Conservation (phyloP, 2,113 vertebrate genomes). For the Ciconia boyciana region DNA sequence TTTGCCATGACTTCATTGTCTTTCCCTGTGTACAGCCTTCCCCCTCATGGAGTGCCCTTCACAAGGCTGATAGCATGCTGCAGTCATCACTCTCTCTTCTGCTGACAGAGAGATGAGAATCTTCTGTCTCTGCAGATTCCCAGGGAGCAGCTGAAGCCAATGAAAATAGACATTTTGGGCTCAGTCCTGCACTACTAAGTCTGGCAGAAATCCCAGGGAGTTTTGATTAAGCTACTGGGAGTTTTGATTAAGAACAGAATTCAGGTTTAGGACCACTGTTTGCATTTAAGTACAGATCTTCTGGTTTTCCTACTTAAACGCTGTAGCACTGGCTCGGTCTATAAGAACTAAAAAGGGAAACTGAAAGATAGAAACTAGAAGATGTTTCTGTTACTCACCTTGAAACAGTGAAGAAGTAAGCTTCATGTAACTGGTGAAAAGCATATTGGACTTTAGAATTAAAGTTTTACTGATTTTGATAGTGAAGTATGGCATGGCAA, state of each 20-base stretch:
- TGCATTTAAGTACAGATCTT: not conserved
- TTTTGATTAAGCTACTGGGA: not conserved
- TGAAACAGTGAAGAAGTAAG: not conserved
- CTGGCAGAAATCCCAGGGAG: not conserved
- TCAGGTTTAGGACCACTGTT: not conserved
- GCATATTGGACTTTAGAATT: not conserved
- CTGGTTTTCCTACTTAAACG: not conserved
- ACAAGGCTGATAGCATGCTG: not conserved
- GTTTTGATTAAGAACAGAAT: not conserved
- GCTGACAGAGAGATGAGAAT: not conserved
- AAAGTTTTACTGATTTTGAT: not conserved
- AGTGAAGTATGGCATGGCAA: not conserved
- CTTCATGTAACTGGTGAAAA: not conserved
- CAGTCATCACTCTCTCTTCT: not conserved
- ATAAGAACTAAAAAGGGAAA: not conserved
- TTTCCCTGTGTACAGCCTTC: not conserved
- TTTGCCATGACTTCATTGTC: not conserved
- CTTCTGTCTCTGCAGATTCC: not conserved
- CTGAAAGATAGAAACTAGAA: not conserved
- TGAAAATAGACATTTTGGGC: not conserved
- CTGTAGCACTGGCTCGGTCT: not conserved
- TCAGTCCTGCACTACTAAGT: not conserved
- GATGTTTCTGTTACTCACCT: not conserved
- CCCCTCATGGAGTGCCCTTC: not conserved
- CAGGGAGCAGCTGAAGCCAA: not conserved